phyloP scores from a whole-genome alignment of 2,797 vertebrate species.

The Helostoma temminkii region DNA sequence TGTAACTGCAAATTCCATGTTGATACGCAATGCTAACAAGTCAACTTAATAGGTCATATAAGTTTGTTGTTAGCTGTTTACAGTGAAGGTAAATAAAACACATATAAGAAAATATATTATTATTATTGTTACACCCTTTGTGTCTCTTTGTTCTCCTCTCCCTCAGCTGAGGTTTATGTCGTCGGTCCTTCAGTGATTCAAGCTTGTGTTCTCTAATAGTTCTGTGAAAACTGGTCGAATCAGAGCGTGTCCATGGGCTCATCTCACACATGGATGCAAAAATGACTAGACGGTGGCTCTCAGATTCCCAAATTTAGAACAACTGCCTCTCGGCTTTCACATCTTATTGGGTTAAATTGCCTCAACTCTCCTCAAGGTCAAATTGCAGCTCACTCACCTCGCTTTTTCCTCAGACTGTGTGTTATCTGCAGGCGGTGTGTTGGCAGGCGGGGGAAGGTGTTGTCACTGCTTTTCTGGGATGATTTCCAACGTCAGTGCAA shows the following conservation, averaged over 20 bases:
- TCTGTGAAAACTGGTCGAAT: slow-evolving; percentile 56
- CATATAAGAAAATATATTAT: too few relatives aligned
- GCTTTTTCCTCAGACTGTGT: slow-evolving; percentile 24
- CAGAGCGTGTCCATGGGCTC: slow-evolving; percentile 55
- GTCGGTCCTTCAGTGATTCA: slow-evolving; percentile 7
- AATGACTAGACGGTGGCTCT: slow-evolving; percentile 37
- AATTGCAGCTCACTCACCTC: slow-evolving; percentile 26
- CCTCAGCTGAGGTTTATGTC: slow-evolving; percentile 23
- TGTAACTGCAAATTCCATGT: too few relatives aligned
- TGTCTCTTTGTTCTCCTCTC: background rate
- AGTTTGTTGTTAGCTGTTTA: too few relatives aligned
- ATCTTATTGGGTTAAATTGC: slow-evolving; percentile 68
- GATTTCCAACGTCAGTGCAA: slow-evolving; percentile 27
- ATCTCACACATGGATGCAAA: slow-evolving; percentile 41
- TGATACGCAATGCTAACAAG: too few relatives aligned
- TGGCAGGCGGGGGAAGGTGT: slow-evolving; percentile 32
- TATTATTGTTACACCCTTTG: background rate
- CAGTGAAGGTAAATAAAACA: too few relatives aligned
- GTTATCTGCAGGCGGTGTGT: slow-evolving; percentile 33
- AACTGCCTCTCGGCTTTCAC: slow-evolving; percentile 57
- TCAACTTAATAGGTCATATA: too few relatives aligned
- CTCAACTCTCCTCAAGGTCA: slow-evolving; percentile 66
- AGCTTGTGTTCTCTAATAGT: slow-evolving; percentile 18
- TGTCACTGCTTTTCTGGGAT: slow-evolving; percentile 18
- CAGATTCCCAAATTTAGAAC: slow-evolving; percentile 62